Base-by-base conservation (phyloP, 2,797 vertebrate species). In the Dallia pectoralis region DNA sequence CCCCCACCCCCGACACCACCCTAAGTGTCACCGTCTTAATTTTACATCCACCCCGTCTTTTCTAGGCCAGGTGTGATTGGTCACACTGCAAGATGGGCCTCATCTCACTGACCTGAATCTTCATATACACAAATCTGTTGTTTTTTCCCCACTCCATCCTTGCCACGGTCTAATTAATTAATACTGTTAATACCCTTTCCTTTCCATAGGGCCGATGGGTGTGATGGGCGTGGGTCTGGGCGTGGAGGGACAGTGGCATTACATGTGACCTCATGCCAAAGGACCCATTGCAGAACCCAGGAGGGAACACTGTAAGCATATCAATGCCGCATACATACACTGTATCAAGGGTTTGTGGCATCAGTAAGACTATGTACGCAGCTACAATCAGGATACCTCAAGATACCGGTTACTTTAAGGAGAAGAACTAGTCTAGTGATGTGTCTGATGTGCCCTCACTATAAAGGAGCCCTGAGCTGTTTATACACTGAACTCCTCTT, bases 161-260 rank as follows among this genome's bases (percentile, higher is more conserved):
- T 12, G 30, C 56, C 14, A 3, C 61, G 5, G 33, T 36, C 64
- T 66, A 1, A 22, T 67, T 27, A n/a, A n/a, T n/a, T n/a, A n/a
- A n/a, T n/a, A n/a, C n/a, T n/a, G n/a, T n/a, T n/a, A 12, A 49
- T 49, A 30, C 65, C 51, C 73, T 44, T 74, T 73, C 40, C 2
- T 68, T 1, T 68, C 51, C 75, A 81, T 93, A 97, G 96, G 95
- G 90, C 89, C 95, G 82, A 90, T 97, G 91, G 96, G 93, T 88
- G 95, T 95, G 89, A 94, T 96, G 88, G 94, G 94, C 91, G 94
- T 96, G 93, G 95, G 95, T 90, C 95, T 97, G 95, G 95, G 95
- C 80, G 94, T 96, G 94, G 96, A 97, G 89, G 95, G 95, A 88
- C 96, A 96, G 89, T 97, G 96, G 96, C 95, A 96, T 92, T 97